These are phyloP conservation scores for Ochropacha duplaris DNA, from an alignment of 2,888 invertebrate species.

Conservation along the genomic window DNA sequence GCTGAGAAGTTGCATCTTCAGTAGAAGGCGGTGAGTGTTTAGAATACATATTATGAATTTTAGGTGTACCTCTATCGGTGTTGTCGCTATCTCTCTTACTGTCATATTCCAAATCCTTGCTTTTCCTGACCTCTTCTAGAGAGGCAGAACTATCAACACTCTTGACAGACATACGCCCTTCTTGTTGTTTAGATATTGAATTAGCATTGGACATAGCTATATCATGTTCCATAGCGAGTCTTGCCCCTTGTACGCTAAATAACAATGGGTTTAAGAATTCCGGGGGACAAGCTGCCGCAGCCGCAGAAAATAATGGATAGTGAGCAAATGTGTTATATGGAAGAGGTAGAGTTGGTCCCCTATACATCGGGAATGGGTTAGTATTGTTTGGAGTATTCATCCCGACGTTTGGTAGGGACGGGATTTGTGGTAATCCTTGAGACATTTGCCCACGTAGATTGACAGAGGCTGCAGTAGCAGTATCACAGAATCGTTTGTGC, in stretches of 20 bases:
- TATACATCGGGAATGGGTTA: conserved; percentile 88
- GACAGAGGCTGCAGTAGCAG: conserved; percentile 82
- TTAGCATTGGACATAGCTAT: conserved; percentile 79
- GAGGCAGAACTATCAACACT: conserved; percentile 73
- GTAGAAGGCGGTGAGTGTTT: conserved; percentile 87
- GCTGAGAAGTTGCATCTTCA: conserved; percentile 85
- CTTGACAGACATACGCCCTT: conserved; percentile 71
- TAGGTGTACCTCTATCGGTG: conserved; percentile 81
- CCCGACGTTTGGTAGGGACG: conserved; percentile 67
- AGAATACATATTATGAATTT: conserved; percentile 62
- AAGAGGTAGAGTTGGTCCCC: conserved; percentile 85
- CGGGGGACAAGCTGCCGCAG: conserved; percentile 81
- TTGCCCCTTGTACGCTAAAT: conserved; percentile 83
- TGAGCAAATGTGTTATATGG: conserved; percentile 86
- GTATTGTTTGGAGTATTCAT: conserved; percentile 71
- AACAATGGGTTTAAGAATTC: conserved; percentile 85
- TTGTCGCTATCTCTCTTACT: conserved; percentile 53
- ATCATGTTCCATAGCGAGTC: conserved; percentile 78
- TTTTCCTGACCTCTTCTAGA: conserved; percentile 66
- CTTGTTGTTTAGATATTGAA: conserved; percentile 76
- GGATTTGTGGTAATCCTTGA: conserved; percentile 68
- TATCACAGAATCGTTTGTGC: conserved; percentile 98
- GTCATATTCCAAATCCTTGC: conserved; percentile 61
- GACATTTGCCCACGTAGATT: conserved; percentile 74
- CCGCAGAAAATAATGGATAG: conserved; percentile 78